Conservation (phyloP, 2,113 vertebrate species). For the Suricata suricatta region DNA sequence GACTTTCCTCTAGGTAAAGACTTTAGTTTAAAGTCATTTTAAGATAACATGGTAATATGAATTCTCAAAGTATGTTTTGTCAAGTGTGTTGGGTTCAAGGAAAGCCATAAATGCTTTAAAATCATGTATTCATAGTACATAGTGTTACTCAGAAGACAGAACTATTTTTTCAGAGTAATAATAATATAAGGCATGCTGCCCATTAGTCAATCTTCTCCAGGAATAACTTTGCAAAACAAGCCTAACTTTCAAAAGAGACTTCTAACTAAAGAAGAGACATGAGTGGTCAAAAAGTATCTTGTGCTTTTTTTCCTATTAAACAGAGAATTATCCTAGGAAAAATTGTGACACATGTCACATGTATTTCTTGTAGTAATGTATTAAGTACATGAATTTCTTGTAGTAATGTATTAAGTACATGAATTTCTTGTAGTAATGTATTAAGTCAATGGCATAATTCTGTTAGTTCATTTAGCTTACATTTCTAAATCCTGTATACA, state of each 20-base stretch:
- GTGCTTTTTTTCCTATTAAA: not conserved
- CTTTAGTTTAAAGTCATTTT: not conserved
- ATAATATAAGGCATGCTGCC: not conserved
- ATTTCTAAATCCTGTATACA: not conserved
- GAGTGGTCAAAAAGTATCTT: not conserved
- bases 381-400: not conserved
- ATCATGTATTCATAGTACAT: not conserved
- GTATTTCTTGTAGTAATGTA: too few species aligned
- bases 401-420: not conserved
- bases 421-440: not conserved
- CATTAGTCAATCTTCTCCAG: not conserved
- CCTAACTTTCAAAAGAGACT: not conserved
- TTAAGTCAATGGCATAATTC: not conserved
- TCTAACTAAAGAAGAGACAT: not conserved
- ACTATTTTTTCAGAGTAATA: not conserved
- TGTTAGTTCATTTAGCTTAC: not conserved
- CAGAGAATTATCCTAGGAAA: not conserved
- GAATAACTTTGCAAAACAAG: not conserved
- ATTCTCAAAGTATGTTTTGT: not conserved
- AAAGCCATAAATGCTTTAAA: not conserved
- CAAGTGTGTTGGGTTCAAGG: not conserved
- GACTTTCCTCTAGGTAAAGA: too few species aligned
- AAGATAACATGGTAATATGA: not conserved
- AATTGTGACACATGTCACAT: not conserved
- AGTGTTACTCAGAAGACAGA: not conserved